A percentile compares a stretch with the other conserved stretches of the same genome.
These are phyloP conservation scores for Pithys albifrons DNA, from an alignment of 2,113 vertebrate species.

Conservation along the genomic window DNA sequence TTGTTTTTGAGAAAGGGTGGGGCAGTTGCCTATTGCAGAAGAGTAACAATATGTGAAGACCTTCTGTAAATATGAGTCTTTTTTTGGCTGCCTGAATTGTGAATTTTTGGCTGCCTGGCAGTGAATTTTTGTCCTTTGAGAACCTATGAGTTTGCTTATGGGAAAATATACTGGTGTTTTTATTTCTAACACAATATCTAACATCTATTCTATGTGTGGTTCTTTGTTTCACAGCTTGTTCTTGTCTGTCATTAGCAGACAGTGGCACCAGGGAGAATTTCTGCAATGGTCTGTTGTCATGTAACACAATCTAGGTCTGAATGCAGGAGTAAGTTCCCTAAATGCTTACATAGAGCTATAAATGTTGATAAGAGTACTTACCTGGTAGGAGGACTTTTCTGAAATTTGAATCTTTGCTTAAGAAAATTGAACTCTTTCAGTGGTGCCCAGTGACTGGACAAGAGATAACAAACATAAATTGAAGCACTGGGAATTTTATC, in stretches of 20 bases:
- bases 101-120: not conserved
- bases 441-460: not conserved
- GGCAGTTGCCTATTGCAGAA: not conserved
- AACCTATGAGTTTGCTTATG: not conserved
- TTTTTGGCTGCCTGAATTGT: not conserved
- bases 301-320: not conserved
- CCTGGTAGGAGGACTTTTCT: too few species aligned
- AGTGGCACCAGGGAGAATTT: not conserved
- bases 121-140: not conserved
- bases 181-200: not conserved
- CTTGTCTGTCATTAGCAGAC: not conserved
- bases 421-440: not conserved
- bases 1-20: not conserved
- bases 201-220: not conserved
- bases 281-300: not conserved
- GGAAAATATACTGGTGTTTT: not conserved
- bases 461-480: not conserved
- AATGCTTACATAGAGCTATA: not conserved
- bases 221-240: not conserved
- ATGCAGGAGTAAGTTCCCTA: not conserved
- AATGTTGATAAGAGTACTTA: not conserved
- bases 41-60: not conserved
- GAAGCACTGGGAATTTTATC: not conserved
- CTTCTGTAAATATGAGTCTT: not conserved
- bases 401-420: not conserved